Base-by-base conservation (phyloP, 2,888 invertebrate genomes). In the Tipula vernalis region DNA sequence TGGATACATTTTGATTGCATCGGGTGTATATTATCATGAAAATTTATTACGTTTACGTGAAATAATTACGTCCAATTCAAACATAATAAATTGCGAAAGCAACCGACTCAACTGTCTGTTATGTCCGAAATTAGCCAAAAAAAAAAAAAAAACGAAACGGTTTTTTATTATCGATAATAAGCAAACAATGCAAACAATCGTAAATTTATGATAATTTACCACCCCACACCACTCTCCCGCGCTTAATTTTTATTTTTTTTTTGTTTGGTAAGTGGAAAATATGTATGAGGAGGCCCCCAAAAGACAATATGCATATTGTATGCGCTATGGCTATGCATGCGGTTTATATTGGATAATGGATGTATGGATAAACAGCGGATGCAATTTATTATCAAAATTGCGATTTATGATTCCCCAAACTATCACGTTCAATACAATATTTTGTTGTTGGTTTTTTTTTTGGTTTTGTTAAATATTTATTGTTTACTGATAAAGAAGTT, bases 401-500 rank as follows among this genome's bases (percentile, higher is more conserved):
- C 71, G 71, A 71, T 71, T 28, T 71, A 71, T 10, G 71, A 71
- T 71, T 71, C 71, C 71, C 71, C 71, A 71, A 71, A 71, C 71
- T 71, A 71, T 71, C 71, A 71, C 71, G 71, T 71, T 28, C 71
- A 71, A 71, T 71, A 28, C 18, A 15, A 28, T n/a, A 4, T 12
- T n/a, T 51, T n/a, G 47, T n/a, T 47, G n/a, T 47, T 47, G 12
- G 5, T 47, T 15, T 18, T 71, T 71, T 28, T 18, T 71, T 71
- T 28, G 2, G 12, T 71, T 28, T 71, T 28, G 71, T 71, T 71
- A 71, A 71, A 71, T 71, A 71, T 71, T 71, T 71, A 71, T 71
- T 71, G 71, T 71, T 71, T 71, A 71, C 71, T 71, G 71, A 71
- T 71, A 71, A 71, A 71, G 71, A 71, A 71, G 71, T 71, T 71